phyloP scores from a whole-genome alignment of 1,140 invertebrate genomes.

The Hyposmocoma kahamanoa region DNA sequence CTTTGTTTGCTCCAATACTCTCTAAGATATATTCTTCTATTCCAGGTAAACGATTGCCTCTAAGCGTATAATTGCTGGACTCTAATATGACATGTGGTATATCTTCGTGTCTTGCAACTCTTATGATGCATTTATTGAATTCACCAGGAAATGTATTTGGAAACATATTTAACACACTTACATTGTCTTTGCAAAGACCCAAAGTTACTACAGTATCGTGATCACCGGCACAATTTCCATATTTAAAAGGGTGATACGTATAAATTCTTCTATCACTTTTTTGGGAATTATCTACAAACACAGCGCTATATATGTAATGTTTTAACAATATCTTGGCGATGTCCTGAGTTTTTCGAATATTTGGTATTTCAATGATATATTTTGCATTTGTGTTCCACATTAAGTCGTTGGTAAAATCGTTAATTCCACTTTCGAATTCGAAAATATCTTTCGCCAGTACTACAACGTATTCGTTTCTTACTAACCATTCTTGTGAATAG shows the following conservation, averaged over 20 bases:
- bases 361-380: not conserved
- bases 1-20: slow-evolving; percentile 19
- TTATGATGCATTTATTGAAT: slow-evolving; percentile 25
- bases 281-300: not conserved
- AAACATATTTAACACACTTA: slow-evolving; percentile 14
- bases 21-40: slow-evolving; percentile 33
- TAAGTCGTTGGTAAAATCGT: not conserved
- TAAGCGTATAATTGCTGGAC: slow-evolving; percentile 16
- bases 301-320: not conserved
- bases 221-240: not conserved
- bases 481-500: not conserved
- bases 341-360: not conserved
- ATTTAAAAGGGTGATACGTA: not conserved
- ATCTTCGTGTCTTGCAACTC: slow-evolving; percentile 24
- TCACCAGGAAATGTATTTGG: slow-evolving; percentile 11
- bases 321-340: not conserved
- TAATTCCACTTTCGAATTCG: not conserved
- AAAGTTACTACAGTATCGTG: not conserved
- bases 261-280: not conserved
- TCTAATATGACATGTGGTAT: slow-evolving; percentile 25
- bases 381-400: not conserved
- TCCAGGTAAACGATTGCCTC: slow-evolving; percentile 20
- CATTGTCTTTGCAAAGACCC: not conserved
- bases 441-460: not conserved
- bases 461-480: not conserved